phyloP scores from a whole-genome alignment of 2,888 invertebrate species.

The Escarpia spicata region DNA sequence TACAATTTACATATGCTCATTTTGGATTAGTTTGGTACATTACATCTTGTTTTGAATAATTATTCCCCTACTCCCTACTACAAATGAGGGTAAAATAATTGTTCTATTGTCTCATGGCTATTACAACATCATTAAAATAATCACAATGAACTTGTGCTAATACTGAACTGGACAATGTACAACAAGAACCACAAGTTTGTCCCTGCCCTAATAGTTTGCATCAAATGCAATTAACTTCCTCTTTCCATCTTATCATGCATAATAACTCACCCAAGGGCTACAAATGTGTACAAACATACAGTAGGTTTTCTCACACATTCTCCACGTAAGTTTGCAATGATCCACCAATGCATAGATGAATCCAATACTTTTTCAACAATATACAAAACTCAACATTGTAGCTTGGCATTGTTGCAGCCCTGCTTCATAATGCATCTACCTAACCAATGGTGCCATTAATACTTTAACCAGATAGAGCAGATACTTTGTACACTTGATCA shows the following conservation, averaged over 20 bases:
- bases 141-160: not conserved
- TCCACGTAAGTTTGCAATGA: not conserved
- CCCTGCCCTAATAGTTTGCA: not conserved
- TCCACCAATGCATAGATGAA: not conserved
- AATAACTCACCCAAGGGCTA: not conserved
- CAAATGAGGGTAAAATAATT: not conserved
- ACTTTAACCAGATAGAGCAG: not conserved
- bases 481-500: not conserved
- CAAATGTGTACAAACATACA: not conserved
- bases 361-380: not conserved
- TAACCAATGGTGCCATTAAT: not conserved
- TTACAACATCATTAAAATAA: not conserved
- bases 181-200: not conserved
- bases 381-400: not conserved
- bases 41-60: not conserved
- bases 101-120: not conserved
- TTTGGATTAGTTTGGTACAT: not conserved
- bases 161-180: not conserved
- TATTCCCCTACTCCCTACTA: not conserved
- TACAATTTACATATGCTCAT: no score
- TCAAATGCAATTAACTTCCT: not conserved
- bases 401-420: no score
- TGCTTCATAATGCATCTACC: no score
- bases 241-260: not conserved
- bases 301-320: not conserved